phyloP scores from a whole-genome alignment of 2,888 invertebrate species.

The Ernsta delagoae region DNA sequence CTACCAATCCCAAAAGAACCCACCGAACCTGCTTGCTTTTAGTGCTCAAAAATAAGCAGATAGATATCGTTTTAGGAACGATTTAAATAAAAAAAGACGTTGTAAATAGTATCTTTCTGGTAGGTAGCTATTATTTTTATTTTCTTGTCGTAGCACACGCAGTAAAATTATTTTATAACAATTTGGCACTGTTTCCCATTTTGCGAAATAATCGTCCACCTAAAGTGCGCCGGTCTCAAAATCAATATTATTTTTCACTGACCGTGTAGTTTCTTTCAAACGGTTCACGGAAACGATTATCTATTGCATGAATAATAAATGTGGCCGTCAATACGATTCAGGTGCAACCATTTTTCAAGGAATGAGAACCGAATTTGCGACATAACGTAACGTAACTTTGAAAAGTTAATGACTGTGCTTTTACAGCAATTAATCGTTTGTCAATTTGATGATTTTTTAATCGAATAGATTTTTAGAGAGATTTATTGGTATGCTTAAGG shows the following conservation, averaged over 20 bases:
- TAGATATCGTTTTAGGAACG: too few relatives aligned
- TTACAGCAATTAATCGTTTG: slow-evolving; percentile 15
- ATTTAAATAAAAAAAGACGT: too few relatives aligned
- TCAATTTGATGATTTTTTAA: background rate
- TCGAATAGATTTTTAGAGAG: background rate
- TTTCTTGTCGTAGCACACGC: too few relatives aligned
- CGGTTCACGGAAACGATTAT: slow-evolving; percentile 22
- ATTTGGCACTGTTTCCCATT: background rate
- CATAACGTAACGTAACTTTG: background rate
- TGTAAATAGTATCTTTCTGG: too few relatives aligned
- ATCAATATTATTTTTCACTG: slow-evolving; percentile 20
- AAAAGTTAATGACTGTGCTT: background rate
- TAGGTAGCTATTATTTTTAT: too few relatives aligned
- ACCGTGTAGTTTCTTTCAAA: slow-evolving; percentile 10
- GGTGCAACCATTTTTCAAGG: slow-evolving; percentile 11
- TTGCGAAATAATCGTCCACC: background rate
- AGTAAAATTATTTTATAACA: too few relatives aligned
- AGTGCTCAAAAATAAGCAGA: too few relatives aligned
- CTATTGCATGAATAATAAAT: slow-evolving; percentile 27
- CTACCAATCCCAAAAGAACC: too few relatives aligned
- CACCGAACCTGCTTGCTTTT: too few relatives aligned
- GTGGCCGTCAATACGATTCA: slow-evolving; percentile 1
- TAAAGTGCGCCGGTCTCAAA: slow-evolving; percentile 5
- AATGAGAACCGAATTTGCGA: slow-evolving; percentile 27
- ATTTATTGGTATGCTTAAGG: too few relatives aligned